Conservation (phyloP, 2,797 vertebrate genomes). For the Synaphobranchus kaupii region DNA sequence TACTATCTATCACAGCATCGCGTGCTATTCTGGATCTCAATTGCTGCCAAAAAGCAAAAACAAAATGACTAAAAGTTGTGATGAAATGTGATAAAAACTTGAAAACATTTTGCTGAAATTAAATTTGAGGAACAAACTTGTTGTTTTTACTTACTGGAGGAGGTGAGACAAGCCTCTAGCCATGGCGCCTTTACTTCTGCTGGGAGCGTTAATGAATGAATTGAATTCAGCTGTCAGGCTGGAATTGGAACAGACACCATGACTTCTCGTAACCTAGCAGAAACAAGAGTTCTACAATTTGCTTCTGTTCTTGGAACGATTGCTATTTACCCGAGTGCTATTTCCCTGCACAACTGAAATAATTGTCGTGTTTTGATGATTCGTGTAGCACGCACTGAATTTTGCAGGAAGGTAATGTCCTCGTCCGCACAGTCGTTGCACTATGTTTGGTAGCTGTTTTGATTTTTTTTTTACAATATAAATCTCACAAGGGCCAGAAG, state of each 20-base stretch:
- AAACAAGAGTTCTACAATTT: conserved; percentile 69
- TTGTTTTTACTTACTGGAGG: not conserved
- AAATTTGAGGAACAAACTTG: not conserved
- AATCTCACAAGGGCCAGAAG: no score
- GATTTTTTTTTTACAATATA: not conserved
- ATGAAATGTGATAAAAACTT: not conserved
- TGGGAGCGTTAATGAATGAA: conserved; percentile 60
- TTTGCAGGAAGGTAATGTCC: not conserved
- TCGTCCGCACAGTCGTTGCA: not conserved
- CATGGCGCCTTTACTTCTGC: not conserved
- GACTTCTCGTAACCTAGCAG: conserved; percentile 50
- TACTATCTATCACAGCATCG: not conserved
- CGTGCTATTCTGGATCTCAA: not conserved
- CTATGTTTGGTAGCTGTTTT: not conserved
- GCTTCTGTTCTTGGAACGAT: conserved; percentile 67
- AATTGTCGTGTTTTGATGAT: conserved; percentile 15
- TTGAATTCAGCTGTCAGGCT: conserved; percentile 59
- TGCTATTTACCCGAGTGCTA: conserved; percentile 71
- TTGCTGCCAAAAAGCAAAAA: not conserved
- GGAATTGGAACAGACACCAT: conserved; percentile 62
- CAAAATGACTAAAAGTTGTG: not conserved
- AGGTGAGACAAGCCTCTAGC: not conserved
- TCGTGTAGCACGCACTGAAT: not conserved
- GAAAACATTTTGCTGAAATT: conserved; percentile 14
- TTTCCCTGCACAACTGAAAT: conserved; percentile 30